phyloP scores from a whole-genome alignment of 2,888 invertebrate genomes.

The Zootermopsis nevadensis region DNA sequence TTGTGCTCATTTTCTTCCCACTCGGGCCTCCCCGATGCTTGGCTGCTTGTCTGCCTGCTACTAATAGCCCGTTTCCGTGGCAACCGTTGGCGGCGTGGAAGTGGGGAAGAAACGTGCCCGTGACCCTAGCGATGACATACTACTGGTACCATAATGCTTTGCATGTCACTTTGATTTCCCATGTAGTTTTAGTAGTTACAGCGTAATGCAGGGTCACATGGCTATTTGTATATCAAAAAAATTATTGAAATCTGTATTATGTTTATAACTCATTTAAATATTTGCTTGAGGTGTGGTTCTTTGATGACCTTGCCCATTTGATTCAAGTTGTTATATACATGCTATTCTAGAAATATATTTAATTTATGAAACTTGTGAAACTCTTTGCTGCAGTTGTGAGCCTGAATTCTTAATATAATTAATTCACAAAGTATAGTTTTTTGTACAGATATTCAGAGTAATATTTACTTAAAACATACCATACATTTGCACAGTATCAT shows the following conservation, averaged over 20 bases:
- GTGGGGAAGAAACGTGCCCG: constrained; percentile 96
- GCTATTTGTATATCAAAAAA: constrained; percentile 17
- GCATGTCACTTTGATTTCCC: constrained; percentile 67
- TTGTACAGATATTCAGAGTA: no score
- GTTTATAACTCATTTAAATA: no score
- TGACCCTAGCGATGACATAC: constrained; percentile 85
- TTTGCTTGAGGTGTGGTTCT: not conserved
- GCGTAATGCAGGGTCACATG: constrained; percentile 54
- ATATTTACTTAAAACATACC: no score
- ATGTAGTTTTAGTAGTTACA: constrained; percentile 50
- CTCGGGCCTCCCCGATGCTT: constrained; percentile 56
- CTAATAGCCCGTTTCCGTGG: constrained; percentile 58
- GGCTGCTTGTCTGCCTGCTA: constrained; percentile 58
- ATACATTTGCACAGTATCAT: no score
- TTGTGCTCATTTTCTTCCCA: constrained; percentile 56
- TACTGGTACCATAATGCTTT: constrained; percentile 91
- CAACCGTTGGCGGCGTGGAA: constrained; percentile 72
- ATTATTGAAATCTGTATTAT: not conserved
- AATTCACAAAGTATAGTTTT: no score
- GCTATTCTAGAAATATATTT: no score
- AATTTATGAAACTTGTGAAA: no score
- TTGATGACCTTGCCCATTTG: not conserved
- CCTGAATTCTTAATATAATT: no score
- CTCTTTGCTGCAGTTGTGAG: no score
- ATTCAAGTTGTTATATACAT: not conserved